phyloP scores from a whole-genome alignment of 2,888 invertebrate genomes.

The Deladenus siricidicola region DNA sequence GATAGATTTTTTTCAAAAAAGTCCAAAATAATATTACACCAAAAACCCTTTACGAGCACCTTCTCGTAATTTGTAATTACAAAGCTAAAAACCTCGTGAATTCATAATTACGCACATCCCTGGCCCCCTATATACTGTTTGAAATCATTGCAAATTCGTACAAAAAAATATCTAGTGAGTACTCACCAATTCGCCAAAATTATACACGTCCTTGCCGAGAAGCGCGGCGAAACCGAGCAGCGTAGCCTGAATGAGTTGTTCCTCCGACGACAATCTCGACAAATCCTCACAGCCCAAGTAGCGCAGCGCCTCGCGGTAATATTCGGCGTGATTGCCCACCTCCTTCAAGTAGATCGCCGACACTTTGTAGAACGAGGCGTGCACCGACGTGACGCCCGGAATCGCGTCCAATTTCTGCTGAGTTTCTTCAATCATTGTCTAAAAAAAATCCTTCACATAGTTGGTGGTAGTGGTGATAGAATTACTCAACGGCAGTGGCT shows the following conservation, averaged over 20 bases:
- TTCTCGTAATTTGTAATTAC: too few species aligned
- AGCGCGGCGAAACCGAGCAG: constrained; percentile 86
- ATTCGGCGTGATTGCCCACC: constrained; percentile 78
- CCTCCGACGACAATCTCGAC: constrained; percentile 30
- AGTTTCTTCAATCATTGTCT: constrained; percentile 38
- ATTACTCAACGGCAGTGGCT: too few species aligned
- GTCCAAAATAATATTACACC: too few species aligned
- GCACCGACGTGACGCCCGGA: constrained; percentile 42
- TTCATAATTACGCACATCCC: too few species aligned
- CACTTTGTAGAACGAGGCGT: constrained; percentile 50
- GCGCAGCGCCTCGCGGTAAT: constrained; percentile 82
- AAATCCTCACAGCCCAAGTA: constrained; percentile 61
- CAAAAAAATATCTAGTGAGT: neutral
- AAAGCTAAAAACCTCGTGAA: too few species aligned
- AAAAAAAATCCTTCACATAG: neutral
- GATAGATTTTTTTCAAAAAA: too few species aligned
- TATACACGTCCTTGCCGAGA: constrained; percentile 87
- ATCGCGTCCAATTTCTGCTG: constrained; percentile 36
- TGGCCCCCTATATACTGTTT: too few species aligned
- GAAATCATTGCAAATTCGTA: too few species aligned
- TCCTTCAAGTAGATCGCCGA: constrained; percentile 46
- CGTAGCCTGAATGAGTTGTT: constrained; percentile 66
- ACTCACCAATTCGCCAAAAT: constrained; percentile 82
- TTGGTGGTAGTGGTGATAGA: neutral
- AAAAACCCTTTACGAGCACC: too few species aligned